phyloP scores from a whole-genome alignment of 2,113 vertebrate genomes.

The Perccottus glenii region DNA sequence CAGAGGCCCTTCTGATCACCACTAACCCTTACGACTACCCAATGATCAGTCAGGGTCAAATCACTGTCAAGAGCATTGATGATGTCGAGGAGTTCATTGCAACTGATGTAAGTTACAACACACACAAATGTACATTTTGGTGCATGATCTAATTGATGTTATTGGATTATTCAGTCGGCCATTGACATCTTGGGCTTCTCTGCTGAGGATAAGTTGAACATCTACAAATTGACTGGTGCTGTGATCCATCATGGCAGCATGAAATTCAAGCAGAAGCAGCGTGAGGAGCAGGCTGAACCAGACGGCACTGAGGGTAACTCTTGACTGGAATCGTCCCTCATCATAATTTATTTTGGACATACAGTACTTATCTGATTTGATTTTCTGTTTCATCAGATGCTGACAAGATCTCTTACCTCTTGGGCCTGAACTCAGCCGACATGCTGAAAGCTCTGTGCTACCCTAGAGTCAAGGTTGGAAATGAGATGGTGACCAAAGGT shows the following conservation, averaged over 20 bases:
- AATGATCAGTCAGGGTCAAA: slow-evolving; percentile 74
- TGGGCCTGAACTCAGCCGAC: slow-evolving; percentile 83
- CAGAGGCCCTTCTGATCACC: slow-evolving; percentile 76
- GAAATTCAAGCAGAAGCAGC: slow-evolving; percentile 85
- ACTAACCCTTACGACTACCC: slow-evolving; percentile 70
- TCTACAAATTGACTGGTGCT: slow-evolving; percentile 88
- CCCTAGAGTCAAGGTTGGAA: slow-evolving; percentile 70
- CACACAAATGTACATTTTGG: neutral
- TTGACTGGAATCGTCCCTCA: neutral
- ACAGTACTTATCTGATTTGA: neutral
- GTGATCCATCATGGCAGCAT: slow-evolving; percentile 89
- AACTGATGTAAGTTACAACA: slow-evolving; percentile 58
- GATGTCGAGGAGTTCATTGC: slow-evolving; percentile 70
- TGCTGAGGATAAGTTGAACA: slow-evolving; percentile 82
- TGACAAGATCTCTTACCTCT: slow-evolving; percentile 76
- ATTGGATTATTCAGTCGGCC: slow-evolving; percentile 59
- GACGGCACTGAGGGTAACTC: slow-evolving; percentile 7
- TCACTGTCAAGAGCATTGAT: slow-evolving; percentile 73
- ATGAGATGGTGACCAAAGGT: slow-evolving; percentile 72
- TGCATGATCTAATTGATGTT: neutral
- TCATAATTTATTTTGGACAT: no score
- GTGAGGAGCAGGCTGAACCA: neutral
- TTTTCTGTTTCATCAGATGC: slow-evolving; percentile 43
- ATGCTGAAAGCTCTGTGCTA: slow-evolving; percentile 81
- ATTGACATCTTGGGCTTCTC: slow-evolving; percentile 83